Conservation (phyloP, 2,797 vertebrate species). For the Macropodus opercularis region DNA sequence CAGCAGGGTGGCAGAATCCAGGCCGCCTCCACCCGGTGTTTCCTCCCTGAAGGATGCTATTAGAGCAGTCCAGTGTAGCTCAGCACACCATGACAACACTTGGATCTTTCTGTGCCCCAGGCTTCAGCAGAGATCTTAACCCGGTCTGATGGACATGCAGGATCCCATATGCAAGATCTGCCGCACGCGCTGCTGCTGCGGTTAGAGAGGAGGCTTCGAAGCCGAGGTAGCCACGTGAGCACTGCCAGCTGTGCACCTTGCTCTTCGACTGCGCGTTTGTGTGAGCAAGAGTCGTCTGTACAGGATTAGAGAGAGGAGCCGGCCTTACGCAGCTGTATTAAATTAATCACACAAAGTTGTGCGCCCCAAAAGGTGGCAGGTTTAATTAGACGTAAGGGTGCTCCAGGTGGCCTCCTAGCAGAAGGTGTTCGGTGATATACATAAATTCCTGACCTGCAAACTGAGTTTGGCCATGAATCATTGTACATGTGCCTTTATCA, state of each 20-base stretch:
- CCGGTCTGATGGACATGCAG: slow-evolving; percentile 43
- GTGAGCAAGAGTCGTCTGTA: not conserved
- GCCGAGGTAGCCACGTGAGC: slow-evolving; percentile 27
- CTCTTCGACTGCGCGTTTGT: not conserved
- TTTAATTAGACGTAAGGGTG: slow-evolving; percentile 30
- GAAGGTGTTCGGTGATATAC: slow-evolving; percentile 14
- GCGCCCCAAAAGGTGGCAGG: not conserved
- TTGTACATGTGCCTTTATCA: slow-evolving; percentile 18
- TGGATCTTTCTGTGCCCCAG: slow-evolving; percentile 46
- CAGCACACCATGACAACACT: slow-evolving; percentile 34
- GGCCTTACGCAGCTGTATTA: slow-evolving; percentile 5
- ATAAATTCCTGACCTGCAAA: slow-evolving; percentile 12
- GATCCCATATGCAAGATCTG: slow-evolving; percentile 29
- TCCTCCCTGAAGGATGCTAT: slow-evolving; percentile 55
- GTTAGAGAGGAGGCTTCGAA: slow-evolving; percentile 26
- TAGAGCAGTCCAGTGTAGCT: slow-evolving; percentile 39
- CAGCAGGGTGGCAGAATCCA: slow-evolving; percentile 51
- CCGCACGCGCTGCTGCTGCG: slow-evolving; percentile 28
- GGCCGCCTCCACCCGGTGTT: slow-evolving; percentile 39
- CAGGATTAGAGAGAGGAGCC: not conserved
- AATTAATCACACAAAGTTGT: slow-evolving; percentile 26
- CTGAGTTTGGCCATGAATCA: slow-evolving; percentile 19
- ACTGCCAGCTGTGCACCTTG: slow-evolving; percentile 25
- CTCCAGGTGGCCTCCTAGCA: slow-evolving; percentile 28
- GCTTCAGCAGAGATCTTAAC: slow-evolving; percentile 58